Base-by-base conservation (phyloP, 2,113 vertebrate genomes). In the Dicerorhinus sumatrensis region DNA sequence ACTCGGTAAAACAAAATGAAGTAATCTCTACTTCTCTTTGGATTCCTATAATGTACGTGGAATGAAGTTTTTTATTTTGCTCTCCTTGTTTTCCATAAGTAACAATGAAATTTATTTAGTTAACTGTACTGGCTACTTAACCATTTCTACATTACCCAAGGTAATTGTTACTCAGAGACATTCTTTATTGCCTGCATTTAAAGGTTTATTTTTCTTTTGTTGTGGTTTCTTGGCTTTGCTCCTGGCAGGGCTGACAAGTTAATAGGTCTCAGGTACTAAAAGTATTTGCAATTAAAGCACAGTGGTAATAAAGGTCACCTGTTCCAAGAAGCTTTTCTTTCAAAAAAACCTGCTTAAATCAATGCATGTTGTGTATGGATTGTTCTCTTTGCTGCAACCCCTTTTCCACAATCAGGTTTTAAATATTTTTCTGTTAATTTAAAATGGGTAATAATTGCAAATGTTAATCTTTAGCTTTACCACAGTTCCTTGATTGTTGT, bases 31-130 rank as follows among this genome's bases (percentile, higher is more conserved):
- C 72, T 91, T 92, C 23, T n/a, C 90, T 88, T 86, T 90, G 70
- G 94, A 87, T 76, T 76, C 83, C 89, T 92, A 51, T 91, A 92
- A 86, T 88, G 84, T 87, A 84, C 69, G 3, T 60, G 75, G 94
- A 75, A 93, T 96, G 96, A 82, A 69, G 63, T 75, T 91, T 95
- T 96, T 97, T 77, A 86, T 95, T 87, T 97, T 88, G 54, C 58
- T 31, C 7, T 96, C 76, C 79, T 96, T 94, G 92, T 96, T 96
- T 95, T 96, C 94, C 63, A 46, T 97, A 95, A 95, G 97, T 94
- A 97, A 97, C 95, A 97, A 56, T 87, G 75, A 81, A 97, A 97
- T 97, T 96, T 96, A 97, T 96, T 96, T 92, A 88, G 92, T 89
- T 70, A 92, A 73, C 87, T 77, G 21, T 58, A 67, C 75, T 51